Evolutionary conservation across 2,113 vertebrate species (phyloP).

Genomic region (Etia nguti): DNA sequence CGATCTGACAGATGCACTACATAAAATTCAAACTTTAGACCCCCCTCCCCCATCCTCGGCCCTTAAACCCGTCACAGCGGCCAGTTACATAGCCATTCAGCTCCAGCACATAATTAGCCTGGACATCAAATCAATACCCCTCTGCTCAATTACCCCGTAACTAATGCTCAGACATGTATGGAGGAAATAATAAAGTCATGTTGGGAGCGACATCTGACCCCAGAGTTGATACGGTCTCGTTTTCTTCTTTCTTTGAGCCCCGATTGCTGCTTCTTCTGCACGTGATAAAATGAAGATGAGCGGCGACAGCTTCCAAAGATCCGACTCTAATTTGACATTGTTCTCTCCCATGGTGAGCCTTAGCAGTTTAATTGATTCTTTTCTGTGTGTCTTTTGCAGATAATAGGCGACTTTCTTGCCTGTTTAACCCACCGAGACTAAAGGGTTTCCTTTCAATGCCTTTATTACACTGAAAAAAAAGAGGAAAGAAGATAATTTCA

Average conservation of each 20-base stretch:
- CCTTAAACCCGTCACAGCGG: conserved; percentile 24
- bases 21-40: conserved; percentile 15
- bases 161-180: conserved; percentile 10
- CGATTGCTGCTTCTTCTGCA: not conserved
- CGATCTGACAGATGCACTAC: conserved; percentile 17
- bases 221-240: not conserved
- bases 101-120: conserved; percentile 19
- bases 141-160: conserved; percentile 19
- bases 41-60: not conserved
- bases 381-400: not conserved
- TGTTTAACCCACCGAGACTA: not conserved
- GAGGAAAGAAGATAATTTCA: not conserved
- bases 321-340: conserved; percentile 29
- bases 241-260: not conserved
- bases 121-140: conserved; percentile 39
- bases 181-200: conserved; percentile 27
- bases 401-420: not conserved
- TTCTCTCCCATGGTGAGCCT: conserved; percentile 10
- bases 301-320: not conserved
- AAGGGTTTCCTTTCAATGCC: not conserved
- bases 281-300: conserved; percentile 10
- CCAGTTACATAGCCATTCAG: not conserved
- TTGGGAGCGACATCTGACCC: conserved; percentile 12
- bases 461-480: not conserved
- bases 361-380: conserved; percentile 31